Evolutionary conservation across 2,797 vertebrate species (phyloP), one percentile per base, ranked within the genome.

Genomic region (Urosaurus nigricauda): DNA sequence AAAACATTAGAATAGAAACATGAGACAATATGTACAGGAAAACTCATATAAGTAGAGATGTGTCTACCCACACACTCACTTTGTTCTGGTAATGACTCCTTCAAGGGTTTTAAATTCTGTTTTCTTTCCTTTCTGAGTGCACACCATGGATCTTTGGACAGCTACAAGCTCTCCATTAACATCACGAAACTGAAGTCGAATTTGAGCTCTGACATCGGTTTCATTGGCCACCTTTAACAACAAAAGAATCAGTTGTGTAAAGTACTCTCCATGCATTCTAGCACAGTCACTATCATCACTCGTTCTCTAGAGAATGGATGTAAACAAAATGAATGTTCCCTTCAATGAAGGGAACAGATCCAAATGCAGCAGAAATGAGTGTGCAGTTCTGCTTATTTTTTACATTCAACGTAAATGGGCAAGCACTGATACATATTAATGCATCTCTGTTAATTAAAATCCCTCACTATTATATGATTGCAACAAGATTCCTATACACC

Each of bases 181-280:
- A 53, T 99, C 98, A 13, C 96, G 96, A 88, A 99, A 99, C 93
- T 98, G 97, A 37, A 99, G 95, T 35, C 98, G 97, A 90, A 99
- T 99, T 95, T 99, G 98, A 53, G 99, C 99, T 92, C 98, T 96
- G 7, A 99, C 99, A 0, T 99, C 99, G 0, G 98, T 99, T 95
- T 99, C 99, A 74, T 99, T 95, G 92, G 97, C 97, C 94, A 97
- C 88, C 97, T 98, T 92, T 0, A 87, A 17, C n/a, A 90, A 90
- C 14, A 37, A 85, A 80, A 92, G 47, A 73, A 88, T 75, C 91
- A 87, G 24, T 85, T 78, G 4, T 5, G 83, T 56, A 73, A 2
- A 91, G 1, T 5, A 32, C 82, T 43, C 68, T 60, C 78, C 90
- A 89, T 14, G 88, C 53, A 17, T 63, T 77, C 71, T 80, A 85